Evolutionary conservation across 1,140 invertebrate genomes (phyloP).

Genomic region (Drosophila ironensis): DNA sequence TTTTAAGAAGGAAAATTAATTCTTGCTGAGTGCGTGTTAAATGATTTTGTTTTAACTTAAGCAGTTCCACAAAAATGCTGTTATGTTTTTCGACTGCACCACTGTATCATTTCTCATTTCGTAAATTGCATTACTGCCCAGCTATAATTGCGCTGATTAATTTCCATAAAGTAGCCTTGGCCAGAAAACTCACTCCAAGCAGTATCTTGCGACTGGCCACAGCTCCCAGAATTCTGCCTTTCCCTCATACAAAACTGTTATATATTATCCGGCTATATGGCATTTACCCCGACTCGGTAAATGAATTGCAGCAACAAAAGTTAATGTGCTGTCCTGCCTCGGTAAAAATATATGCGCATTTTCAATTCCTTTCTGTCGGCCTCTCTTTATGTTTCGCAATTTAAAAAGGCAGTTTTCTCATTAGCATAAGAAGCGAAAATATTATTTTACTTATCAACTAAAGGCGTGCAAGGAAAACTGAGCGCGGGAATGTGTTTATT

Average conservation of each 20-base stretch:
- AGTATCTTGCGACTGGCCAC: constrained; percentile 17
- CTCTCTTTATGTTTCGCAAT: constrained; percentile 36
- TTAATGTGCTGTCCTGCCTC: constrained; percentile 40
- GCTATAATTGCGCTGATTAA: constrained; percentile 76
- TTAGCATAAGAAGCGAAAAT: constrained; percentile 38
- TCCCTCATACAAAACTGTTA: not conserved
- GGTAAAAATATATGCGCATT: constrained; percentile 30
- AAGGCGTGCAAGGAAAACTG: not conserved
- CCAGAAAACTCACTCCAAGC: constrained; percentile 7
- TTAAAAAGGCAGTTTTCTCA: constrained; percentile 62
- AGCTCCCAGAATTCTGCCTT: not conserved
- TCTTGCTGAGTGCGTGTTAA: too few species aligned
- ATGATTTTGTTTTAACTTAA: too few species aligned
- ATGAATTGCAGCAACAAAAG: constrained; percentile 65
- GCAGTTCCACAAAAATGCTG: too few species aligned
- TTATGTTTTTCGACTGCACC: constrained; percentile 9
- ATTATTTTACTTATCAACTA: constrained; percentile 37
- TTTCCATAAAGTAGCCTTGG: constrained; percentile 64
- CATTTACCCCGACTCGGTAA: constrained; percentile 21
- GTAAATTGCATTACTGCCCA: constrained; percentile 66
- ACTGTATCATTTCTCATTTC: constrained; percentile 58
- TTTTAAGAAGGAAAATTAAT: too few species aligned
- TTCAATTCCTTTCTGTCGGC: constrained; percentile 23
- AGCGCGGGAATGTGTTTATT: not conserved
- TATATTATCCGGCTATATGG: constrained; percentile 27